These are phyloP conservation scores for Trogon melanurus DNA, from an alignment of 2,113 vertebrate genomes.

Conservation along the genomic window DNA sequence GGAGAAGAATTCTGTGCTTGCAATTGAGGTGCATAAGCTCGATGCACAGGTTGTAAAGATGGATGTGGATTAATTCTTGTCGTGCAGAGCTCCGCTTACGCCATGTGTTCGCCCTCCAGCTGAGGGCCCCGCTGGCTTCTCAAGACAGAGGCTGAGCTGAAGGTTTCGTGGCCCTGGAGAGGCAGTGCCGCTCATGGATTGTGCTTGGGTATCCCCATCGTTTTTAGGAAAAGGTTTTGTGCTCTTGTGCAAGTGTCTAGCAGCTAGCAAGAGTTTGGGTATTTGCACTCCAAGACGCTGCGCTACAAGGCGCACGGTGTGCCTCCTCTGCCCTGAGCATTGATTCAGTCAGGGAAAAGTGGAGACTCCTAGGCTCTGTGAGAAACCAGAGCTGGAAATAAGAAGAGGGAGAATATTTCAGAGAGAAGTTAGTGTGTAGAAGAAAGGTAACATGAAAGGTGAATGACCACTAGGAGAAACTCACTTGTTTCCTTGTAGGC, in stretches of 20 bases:
- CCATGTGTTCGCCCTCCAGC: fast-evolving
- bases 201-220: not conserved
- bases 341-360: not conserved
- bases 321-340: not conserved
- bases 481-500: not conserved
- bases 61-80: not conserved
- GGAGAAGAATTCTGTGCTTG: not conserved
- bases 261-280: not conserved
- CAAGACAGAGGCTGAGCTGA: not conserved
- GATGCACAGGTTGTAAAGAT: not conserved
- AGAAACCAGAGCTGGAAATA: not conserved
- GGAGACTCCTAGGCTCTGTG: not conserved
- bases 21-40: not conserved
- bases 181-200: not conserved
- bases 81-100: not conserved
- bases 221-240: not conserved
- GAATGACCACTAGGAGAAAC: not conserved
- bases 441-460: not conserved
- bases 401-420: not conserved
- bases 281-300: not conserved
- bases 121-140: not conserved
- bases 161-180: not conserved
- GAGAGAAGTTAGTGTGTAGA: not conserved
- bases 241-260: fast-evolving
- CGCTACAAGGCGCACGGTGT: not conserved